Percentiles rank a stretch among this genome's conserved stretches.
phyloP scores from a whole-genome alignment of 2,888 invertebrate species.

The Chirona hameri region DNA sequence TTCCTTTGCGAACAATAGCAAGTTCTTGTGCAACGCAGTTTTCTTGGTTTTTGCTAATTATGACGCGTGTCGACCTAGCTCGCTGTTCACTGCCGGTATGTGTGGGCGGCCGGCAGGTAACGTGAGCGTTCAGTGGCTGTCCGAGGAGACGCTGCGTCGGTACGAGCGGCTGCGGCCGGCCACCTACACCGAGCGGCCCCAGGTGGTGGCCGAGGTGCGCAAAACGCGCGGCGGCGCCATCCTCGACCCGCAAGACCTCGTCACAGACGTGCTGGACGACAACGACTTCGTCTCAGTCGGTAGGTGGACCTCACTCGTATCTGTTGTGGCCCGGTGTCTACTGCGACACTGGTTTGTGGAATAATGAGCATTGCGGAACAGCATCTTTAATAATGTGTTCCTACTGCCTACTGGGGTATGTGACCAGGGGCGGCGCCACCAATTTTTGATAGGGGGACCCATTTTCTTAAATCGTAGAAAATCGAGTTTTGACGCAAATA shows the following conservation, averaged over 20 bases:
- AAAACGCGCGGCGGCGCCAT: conserved; percentile 58
- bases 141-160: conserved; percentile 52
- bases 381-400: too few relatives aligned
- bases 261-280: conserved; percentile 56
- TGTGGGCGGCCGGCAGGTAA: conserved; percentile 45
- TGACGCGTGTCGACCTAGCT: too few relatives aligned
- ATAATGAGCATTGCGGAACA: neutral
- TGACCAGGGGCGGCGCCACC: too few relatives aligned
- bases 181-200: conserved; percentile 38
- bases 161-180: conserved; percentile 49
- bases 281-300: conserved; percentile 60
- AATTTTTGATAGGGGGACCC: too few relatives aligned
- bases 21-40: too few relatives aligned
- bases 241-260: conserved; percentile 55
- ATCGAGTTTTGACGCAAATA: too few relatives aligned
- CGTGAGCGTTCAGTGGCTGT: conserved; percentile 53
- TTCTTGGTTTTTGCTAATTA: too few relatives aligned
- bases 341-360: neutral
- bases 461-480: too few relatives aligned
- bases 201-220: conserved; percentile 52
- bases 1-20: too few relatives aligned
- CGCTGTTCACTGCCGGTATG: too few relatives aligned
- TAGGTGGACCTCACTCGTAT: conserved; percentile 44
- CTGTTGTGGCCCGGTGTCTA: neutral
- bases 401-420: too few relatives aligned